A percentile compares a stretch with the other conserved stretches of the same genome.
These are phyloP conservation scores for Euura lappo DNA, from an alignment of 1,140 invertebrate genomes.

Conservation along the genomic window DNA sequence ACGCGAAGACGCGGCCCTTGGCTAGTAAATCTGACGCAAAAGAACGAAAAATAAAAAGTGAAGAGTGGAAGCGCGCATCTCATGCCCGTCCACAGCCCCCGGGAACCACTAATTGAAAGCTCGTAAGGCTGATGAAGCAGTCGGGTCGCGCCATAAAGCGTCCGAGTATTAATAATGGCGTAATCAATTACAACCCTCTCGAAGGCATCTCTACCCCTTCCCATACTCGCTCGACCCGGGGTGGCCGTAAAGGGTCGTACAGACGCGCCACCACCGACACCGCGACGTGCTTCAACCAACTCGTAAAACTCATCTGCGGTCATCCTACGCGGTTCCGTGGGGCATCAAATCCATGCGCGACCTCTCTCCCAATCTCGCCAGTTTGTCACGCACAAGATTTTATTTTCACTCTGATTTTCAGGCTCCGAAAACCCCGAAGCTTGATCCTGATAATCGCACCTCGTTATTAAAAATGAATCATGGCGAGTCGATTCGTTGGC, in stretches of 20 bases:
- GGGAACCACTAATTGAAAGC: conserved; percentile 16
- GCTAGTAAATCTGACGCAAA: too few species aligned
- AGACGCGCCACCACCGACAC: conserved; percentile 31
- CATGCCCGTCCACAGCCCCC: not conserved
- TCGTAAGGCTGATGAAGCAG: conserved; percentile 20
- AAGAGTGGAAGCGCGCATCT: not conserved
- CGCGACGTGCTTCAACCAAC: conserved; percentile 45
- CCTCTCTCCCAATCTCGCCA: conserved; percentile 8
- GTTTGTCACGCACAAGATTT: not conserved
- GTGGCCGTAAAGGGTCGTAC: conserved; percentile 43
- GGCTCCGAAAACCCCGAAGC: too few species aligned
- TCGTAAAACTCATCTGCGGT: conserved; percentile 58
- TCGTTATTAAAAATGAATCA: too few species aligned
- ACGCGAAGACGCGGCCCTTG: too few species aligned
- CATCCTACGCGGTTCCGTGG: conserved; percentile 29
- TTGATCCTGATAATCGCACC: too few species aligned
- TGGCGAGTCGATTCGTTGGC: too few species aligned
- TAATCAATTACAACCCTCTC: conserved; percentile 45
- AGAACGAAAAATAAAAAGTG: not conserved
- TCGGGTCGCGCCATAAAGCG: conserved; percentile 36
- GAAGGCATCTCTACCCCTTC: conserved; percentile 37
- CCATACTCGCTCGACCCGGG: conserved; percentile 19
- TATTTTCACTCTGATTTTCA: too few species aligned
- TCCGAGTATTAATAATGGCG: conserved; percentile 46
- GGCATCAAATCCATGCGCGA: conserved; percentile 22